These are phyloP conservation scores for Cladorhizidae sp. DNA, from an alignment of 37 sponge, comb jelly and placozoan species.

Conservation along the genomic window DNA sequence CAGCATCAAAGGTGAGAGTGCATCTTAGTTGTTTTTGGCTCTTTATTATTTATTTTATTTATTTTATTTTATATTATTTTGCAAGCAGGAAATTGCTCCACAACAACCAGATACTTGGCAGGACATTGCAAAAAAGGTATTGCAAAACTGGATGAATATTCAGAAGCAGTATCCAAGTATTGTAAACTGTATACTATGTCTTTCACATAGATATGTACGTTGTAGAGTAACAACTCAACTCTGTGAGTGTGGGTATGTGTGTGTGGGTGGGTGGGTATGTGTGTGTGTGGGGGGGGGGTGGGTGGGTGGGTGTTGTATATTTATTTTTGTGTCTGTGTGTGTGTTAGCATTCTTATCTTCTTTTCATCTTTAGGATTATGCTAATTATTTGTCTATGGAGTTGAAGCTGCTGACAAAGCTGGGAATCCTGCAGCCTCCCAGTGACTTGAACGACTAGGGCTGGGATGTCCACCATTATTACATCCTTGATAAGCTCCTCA, in stretches of 20 bases:
- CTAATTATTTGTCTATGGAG: conserved; percentile 83
- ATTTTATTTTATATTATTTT: not conserved
- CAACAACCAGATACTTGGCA: conserved; percentile 20
- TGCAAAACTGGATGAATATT: no score
- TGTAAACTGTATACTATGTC: no score
- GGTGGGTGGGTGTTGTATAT: no score
- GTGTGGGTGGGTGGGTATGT: no score
- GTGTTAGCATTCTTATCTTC: no score
- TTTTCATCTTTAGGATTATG: conserved; percentile 46
- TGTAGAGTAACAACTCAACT: no score
- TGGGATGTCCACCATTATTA: not conserved
- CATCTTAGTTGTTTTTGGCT: not conserved
- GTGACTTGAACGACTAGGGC: conserved; percentile 3
- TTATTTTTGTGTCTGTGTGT: no score
- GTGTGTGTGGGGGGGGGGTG: no score
- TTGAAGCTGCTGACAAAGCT: conserved; percentile 80
- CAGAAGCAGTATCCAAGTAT: no score
- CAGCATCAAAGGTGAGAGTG: not conserved
- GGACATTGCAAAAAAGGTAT: conserved; percentile 25
- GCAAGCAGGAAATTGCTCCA: not conserved
- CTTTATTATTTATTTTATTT: not conserved
- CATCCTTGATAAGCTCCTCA: no score
- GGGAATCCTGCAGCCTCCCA: conserved; percentile 69
- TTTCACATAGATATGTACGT: no score
- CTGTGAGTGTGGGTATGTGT: no score